Evolutionary conservation across 2,113 vertebrate species (phyloP), one percentile per base, ranked within the genome.

Genomic region (Tautogolabrus adspersus): DNA sequence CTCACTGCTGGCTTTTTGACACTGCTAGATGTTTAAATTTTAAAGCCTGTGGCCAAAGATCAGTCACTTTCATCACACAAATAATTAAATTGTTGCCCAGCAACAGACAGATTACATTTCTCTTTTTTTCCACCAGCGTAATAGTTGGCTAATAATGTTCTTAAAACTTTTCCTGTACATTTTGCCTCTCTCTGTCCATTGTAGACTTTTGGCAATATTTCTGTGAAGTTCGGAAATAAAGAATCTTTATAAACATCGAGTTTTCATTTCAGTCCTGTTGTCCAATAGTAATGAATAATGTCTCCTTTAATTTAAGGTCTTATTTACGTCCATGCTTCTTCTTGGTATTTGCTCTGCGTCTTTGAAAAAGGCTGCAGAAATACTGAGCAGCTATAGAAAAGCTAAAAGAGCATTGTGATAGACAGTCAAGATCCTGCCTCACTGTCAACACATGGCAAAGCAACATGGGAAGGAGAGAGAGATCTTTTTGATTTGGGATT

Each of bases 401-500:
- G 49, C 44, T 59, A 37, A 13, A 52, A 30, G 18, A 66, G 37
- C 18, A 19, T 60, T 55, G 51, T 65, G 9, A 65, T 59, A 75
- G 18, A 66, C 64, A 8, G 10, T 60, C 51, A 5, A 8, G 44
- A 55, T 72, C 58, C 66, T 60, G 34, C 71, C 74, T 76, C 75
- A 16, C 57, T 40, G 42, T 71, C 30, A 66, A 66, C 61, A 59
- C 40, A 1, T 61, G 37, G 75, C 61, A 37, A 79, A 82, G 46
- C 64, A 71, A 61, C 65, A 66, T 26, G 21, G 51, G 57, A 37
- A 58, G 34, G 40, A 61, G 79, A 37, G n/a, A 64, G 70, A 77
- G 59, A 10, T 38, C 16, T 69, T 88, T 49, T 84, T 83, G 83
- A 88, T 80, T 75, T 81, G 54, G 75, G 81, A 87, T 79, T 85